Evolutionary conservation across 2,113 vertebrate genomes (phyloP).

Genomic region (Melanerpes aurifrons): DNA sequence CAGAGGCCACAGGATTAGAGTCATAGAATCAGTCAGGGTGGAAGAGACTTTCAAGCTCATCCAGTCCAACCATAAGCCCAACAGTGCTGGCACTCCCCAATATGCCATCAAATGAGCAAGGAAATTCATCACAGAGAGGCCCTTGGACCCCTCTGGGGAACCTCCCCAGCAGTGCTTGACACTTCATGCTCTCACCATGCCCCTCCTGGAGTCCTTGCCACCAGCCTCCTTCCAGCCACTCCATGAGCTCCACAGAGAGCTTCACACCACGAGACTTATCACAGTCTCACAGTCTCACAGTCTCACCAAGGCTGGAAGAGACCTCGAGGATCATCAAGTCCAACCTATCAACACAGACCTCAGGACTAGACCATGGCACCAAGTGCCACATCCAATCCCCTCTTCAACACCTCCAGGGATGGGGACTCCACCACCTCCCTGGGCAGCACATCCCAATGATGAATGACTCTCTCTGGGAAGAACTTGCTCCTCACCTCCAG

Average conservation of each 20-base stretch:
- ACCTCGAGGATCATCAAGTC: no score
- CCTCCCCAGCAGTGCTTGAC: not conserved
- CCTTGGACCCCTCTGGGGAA: not conserved
- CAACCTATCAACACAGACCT: no score
- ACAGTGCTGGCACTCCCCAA: not conserved
- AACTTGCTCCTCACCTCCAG: no score
- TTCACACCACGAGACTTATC: not conserved
- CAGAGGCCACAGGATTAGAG: not conserved
- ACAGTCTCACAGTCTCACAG: no score
- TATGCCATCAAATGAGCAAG: accelerated
- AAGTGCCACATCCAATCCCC: no score
- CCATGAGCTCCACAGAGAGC: not conserved
- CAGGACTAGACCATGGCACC: no score
- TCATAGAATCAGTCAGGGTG: not conserved
- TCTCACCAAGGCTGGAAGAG: no score
- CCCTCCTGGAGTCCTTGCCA: not conserved
- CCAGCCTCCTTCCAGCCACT: not conserved
- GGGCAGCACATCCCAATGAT: no score
- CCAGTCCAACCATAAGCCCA: not conserved
- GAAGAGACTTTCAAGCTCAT: no score
- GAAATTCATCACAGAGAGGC: accelerated
- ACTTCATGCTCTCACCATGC: not conserved
- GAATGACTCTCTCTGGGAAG: no score
- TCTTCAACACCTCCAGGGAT: no score
- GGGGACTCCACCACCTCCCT: no score